Evolutionary conservation across 2,888 invertebrate genomes (phyloP), one percentile per base, ranked within the genome.

Genomic region (Gastrophysa polygoni): DNA sequence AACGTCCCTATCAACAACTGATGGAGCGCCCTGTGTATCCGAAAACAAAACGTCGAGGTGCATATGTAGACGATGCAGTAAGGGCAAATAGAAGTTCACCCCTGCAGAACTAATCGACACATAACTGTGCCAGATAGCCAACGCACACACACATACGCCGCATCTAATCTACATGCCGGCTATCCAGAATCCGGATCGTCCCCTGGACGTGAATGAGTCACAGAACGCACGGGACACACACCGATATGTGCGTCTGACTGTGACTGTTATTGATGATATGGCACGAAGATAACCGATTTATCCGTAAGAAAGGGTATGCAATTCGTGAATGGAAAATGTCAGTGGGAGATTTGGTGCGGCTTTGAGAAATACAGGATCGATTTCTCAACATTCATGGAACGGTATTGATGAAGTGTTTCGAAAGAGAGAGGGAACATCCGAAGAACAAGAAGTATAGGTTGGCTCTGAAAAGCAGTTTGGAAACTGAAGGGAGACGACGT

Each of bases 71-170:
- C 38, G 14, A 8, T 14, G 38, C 38, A 14, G 14, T 14, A 14
- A 38, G 38, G 38, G 38, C 3, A 14, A 38, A 14, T 2, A 38
- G 69, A 61, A 67, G 69, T 66, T 73, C 77, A 76, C 76, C 78
- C 77, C 75, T 73, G 74, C 74, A 72, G 75, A 78, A 78, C 77
- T 77, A 78, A 78, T 78, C 77, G 73, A 67, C 73, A 70, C 75
- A 75, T 75, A 75, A 76, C 75, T 71, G 76, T 73, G 74, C 73
- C 73, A 75, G 73, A 74, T 74, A 71, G 73, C 14, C 38, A 38
- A 38, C 38, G 14, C 38, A 38, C 38, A 38, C 38, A 38, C 38
- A 38, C 38, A 38, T 38, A 38, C 38, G 38, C 38, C 38, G 66
- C 61, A 68, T 64, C 75, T 75, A 76, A 77, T 76, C 75, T 76